Conservation (phyloP, 2,888 invertebrate genomes). For the Caenorhabditis imperialis region DNA sequence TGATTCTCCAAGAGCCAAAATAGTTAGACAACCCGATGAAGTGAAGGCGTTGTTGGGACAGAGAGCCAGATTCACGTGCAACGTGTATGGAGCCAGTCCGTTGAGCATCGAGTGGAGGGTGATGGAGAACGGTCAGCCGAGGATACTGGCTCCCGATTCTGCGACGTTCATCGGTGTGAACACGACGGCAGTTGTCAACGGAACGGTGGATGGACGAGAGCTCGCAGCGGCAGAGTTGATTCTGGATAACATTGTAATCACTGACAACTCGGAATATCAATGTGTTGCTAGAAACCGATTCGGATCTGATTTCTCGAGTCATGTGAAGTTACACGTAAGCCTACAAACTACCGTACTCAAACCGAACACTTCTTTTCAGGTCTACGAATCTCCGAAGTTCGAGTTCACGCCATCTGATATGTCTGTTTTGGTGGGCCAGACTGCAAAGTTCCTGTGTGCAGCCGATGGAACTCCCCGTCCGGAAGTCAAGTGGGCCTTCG, state of each 20-base stretch:
- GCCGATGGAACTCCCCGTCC: conserved; percentile 63
- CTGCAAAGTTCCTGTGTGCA: conserved; percentile 63
- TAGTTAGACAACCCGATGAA: conserved; percentile 55
- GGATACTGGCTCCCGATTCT: conserved; percentile 51
- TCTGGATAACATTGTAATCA: conserved; percentile 47
- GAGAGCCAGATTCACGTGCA: conserved; percentile 55
- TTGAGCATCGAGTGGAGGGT: conserved; percentile 63
- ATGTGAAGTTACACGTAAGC: conserved; percentile 24
- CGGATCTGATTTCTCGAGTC: conserved; percentile 56
- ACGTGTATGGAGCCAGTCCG: conserved; percentile 61
- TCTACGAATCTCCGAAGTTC: conserved; percentile 61
- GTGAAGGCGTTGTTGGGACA: conserved; percentile 44
- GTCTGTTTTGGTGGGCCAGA: conserved; percentile 60
- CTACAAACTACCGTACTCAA: neutral
- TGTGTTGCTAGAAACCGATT: conserved; percentile 63
- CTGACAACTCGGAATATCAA: conserved; percentile 61
- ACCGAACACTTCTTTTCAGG: conserved; percentile 30
- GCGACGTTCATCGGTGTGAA: conserved; percentile 54
- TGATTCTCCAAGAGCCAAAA: conserved; percentile 64
- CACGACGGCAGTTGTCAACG: conserved; percentile 57
- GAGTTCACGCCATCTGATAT: conserved; percentile 60
- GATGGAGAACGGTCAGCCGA: conserved; percentile 59
- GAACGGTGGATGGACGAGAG: conserved; percentile 54
- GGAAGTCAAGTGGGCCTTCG: conserved; percentile 64
- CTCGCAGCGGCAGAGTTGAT: conserved; percentile 50